Evolutionary conservation across 1,140 invertebrate species (phyloP), one percentile per base, ranked within the genome.

Genomic region (Brachionus calyciflorus): DNA sequence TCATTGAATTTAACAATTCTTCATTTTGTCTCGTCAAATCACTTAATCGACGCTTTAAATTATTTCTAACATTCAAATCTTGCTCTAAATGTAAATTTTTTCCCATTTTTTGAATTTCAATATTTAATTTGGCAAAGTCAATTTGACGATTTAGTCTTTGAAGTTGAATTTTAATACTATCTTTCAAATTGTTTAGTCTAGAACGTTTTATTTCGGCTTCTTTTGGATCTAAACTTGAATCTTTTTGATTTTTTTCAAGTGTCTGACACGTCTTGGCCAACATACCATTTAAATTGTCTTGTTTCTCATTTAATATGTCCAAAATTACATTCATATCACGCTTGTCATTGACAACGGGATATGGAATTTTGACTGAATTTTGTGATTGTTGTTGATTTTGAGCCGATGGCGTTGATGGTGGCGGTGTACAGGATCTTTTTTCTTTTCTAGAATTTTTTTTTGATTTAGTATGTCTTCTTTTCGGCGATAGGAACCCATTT

Each of bases 341-440:
- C 17, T 73, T 73, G n/a, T 73, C 69, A 21, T 73, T 73, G 19
- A 73, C 10, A 21, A 73, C 69, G 19, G 69, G 69, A 33, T 73
- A 73, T 0, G 69, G 69, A 19, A 73, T 7, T 40, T 73, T 73
- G 9, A 55, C 12, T 6, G 19, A 19, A 44, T 65, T 65, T 3
- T 37, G 33, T 37, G 3, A 9, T 37, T 37, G 33, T 37, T 37
- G 33, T 37, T n/a, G n/a, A n/a, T n/a, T n/a, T n/a, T n/a, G n/a
- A n/a, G n/a, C n/a, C n/a, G n/a, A n/a, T n/a, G n/a, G n/a, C n/a
- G 33, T 5, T 37, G 57, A 19, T 6, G 1, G 19, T 46, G 37
- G 17, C 12, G 44, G 33, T 51, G 28, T 51, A 33, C 33, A 51
- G 4, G 10, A 0, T 5, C 1, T 19, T 73, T 24, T 49, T 12